phyloP scores from a whole-genome alignment of 2,888 invertebrate species.

The Caenorhabditis parvicauda region DNA sequence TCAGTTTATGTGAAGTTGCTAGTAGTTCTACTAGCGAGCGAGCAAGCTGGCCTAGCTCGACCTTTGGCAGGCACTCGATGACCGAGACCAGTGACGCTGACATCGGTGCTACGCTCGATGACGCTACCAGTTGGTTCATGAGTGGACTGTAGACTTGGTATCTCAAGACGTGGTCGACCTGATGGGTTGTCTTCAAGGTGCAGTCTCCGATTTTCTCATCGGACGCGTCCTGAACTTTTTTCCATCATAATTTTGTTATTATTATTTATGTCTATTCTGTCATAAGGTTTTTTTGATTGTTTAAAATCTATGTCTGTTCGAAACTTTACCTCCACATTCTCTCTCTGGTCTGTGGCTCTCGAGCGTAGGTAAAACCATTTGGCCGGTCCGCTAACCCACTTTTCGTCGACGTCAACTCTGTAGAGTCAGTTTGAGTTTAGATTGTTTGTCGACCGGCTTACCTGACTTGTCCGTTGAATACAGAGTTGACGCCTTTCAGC shows the following conservation, averaged over 20 bases:
- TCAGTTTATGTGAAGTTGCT: slow-evolving; percentile 45
- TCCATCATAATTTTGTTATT: too few relatives aligned
- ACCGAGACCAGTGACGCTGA: slow-evolving; percentile 44
- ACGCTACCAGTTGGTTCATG: slow-evolving; percentile 12
- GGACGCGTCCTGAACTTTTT: too few relatives aligned
- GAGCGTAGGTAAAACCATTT: slow-evolving; percentile 51
- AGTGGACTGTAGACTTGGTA: slow-evolving; percentile 28
- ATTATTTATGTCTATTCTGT: too few relatives aligned
- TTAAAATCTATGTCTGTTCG: slow-evolving; percentile 3
- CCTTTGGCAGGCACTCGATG: slow-evolving; percentile 45
- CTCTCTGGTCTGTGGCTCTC: slow-evolving; percentile 9
- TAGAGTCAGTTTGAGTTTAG: not conserved
- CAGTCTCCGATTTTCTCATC: slow-evolving; percentile 24
- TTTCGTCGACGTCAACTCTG: slow-evolving; percentile 39
- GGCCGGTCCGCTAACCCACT: slow-evolving; percentile 40
- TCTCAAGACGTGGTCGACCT: slow-evolving; percentile 21
- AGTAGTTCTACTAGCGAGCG: slow-evolving; percentile 57
- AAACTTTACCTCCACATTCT: not conserved
- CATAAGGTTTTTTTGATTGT: too few relatives aligned
- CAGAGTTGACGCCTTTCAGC: slow-evolving; percentile 40
- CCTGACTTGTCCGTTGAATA: slow-evolving; percentile 48
- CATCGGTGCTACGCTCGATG: slow-evolving; percentile 31
- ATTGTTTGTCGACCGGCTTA: not conserved
- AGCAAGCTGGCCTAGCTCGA: slow-evolving; percentile 52
- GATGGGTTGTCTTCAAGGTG: slow-evolving; percentile 13